Evolutionary conservation across 2,888 invertebrate species (phyloP).

Genomic region (Parascotia fuliginaria): DNA sequence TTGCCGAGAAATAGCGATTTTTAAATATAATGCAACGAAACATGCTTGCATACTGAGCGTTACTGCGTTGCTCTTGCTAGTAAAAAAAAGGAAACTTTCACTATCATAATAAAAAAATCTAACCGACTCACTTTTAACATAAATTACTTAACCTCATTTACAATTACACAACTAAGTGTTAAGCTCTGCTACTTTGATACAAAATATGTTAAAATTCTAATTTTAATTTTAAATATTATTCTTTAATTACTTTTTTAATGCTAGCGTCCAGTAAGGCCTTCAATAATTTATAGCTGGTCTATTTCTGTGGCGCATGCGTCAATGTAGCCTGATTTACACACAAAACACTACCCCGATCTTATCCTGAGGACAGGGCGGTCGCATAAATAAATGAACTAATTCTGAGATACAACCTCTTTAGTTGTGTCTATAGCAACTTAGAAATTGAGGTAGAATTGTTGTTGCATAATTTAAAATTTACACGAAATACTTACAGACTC

Average conservation of each 20-base stretch:
- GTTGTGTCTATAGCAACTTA: constrained; percentile 3
- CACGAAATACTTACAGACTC: not conserved
- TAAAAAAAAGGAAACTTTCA: no score
- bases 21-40: no score
- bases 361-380: constrained; percentile 60
- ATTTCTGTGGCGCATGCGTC: constrained; percentile 47
- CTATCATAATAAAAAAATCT: no score
- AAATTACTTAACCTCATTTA: not conserved
- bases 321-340: constrained; percentile 56
- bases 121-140: no score
- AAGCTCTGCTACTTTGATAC: no score
- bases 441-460: not conserved
- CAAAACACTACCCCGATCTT: constrained; percentile 58
- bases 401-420: constrained; percentile 42
- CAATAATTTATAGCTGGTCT: constrained; percentile 29
- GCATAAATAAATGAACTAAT: constrained; percentile 66
- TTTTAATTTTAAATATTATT: not conserved
- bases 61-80: no score
- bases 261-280: constrained; percentile 10
- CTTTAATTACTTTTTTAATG: constrained; percentile 2
- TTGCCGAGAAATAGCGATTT: no score
- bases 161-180: not conserved
- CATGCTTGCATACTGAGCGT: no score
- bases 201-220: not conserved
- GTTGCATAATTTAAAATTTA: not conserved